Conservation (phyloP, 2,888 invertebrate genomes). For the Lomographa bimaculata region DNA sequence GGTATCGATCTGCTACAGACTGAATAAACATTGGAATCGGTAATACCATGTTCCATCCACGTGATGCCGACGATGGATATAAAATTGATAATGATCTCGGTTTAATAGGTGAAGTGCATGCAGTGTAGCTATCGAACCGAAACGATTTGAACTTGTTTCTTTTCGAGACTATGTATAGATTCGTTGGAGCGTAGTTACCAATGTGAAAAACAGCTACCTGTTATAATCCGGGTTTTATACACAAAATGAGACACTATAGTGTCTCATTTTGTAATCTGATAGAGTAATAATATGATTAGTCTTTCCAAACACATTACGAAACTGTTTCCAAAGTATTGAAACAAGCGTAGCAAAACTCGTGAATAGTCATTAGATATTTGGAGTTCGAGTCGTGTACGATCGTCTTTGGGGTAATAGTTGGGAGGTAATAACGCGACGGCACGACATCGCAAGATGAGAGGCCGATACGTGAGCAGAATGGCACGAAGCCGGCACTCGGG, state of each 20-base stretch:
- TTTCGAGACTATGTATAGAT: too few relatives aligned
- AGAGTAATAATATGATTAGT: constrained; percentile 23
- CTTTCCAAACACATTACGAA: constrained; percentile 15
- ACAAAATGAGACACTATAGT: too few relatives aligned
- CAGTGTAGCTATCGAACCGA: constrained; percentile 9
- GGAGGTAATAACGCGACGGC: constrained; percentile 71
- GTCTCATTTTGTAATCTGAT: too few relatives aligned
- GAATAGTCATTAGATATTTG: constrained; percentile 44
- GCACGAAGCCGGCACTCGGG: constrained; percentile 14
- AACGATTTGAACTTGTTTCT: too few relatives aligned
- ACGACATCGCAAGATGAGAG: constrained; percentile 71
- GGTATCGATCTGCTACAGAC: constrained; percentile 46
- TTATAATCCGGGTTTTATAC: too few relatives aligned
- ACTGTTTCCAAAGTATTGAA: constrained; percentile 20
- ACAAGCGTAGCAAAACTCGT: constrained; percentile 23
- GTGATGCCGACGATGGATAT: constrained; percentile 32
- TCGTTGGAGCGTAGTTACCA: too few relatives aligned
- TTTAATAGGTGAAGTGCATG: constrained; percentile 25
- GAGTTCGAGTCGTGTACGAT: constrained; percentile 46
- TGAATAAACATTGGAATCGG: constrained; percentile 41
- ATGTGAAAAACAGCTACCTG: too few relatives aligned
- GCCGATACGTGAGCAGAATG: constrained; percentile 70
- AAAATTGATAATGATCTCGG: constrained; percentile 26
- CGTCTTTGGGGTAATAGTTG: constrained; percentile 60
- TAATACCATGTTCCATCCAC: constrained; percentile 34